Evolutionary conservation across 2,888 invertebrate species (phyloP), one percentile per base, ranked within the genome.

Genomic region (Dione juno): DNA sequence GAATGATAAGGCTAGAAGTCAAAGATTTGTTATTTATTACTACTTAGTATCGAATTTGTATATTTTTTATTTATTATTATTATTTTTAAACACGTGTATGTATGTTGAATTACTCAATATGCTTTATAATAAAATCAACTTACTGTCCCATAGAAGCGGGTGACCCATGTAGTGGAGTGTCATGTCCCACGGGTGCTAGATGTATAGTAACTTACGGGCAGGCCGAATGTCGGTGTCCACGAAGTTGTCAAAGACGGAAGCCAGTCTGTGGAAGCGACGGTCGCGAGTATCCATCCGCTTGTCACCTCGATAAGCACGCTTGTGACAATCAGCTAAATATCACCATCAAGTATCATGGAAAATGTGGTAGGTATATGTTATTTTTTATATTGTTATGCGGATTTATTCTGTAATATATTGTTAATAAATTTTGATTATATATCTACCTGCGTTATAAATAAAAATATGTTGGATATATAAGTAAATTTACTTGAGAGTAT

Each of bases 251-350:
- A 75, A 94, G 95, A 84, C 95, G 96, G 80, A 96, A 97, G 81
- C 96, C 97, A 6, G 97, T 97, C 10, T 98, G 98, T 82, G 98
- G 97, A 35, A 97, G 97, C 16, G 98, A 98, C 85, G 97, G 97
- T 8, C 95, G 96, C 79, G 95, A 98, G 75, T 98, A 98, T 88
- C 95, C 97, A 48, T 97, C 97, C 82, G 95, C 96, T 50, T 98
- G 98, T 83, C 96, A 97, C 85, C 96, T 98, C 94, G 95, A 96
- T 81, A 94, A 95, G 79, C 95, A 95, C 52, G 96, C 97, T 3
- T 98, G 98, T 86, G 94, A 95, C 74, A 94, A 94, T 78, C 95
- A 95, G 76, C 93, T 95, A 73, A 96, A 97, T 83, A 95, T 98
- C 77, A 96, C 96, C 28, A 94, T 97, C 77, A 96, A 96, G 81